Percentiles rank a stretch among this genome's conserved stretches.
phyloP scores from a whole-genome alignment of 2,797 vertebrate species.

The Pelochelys cantorii region DNA sequence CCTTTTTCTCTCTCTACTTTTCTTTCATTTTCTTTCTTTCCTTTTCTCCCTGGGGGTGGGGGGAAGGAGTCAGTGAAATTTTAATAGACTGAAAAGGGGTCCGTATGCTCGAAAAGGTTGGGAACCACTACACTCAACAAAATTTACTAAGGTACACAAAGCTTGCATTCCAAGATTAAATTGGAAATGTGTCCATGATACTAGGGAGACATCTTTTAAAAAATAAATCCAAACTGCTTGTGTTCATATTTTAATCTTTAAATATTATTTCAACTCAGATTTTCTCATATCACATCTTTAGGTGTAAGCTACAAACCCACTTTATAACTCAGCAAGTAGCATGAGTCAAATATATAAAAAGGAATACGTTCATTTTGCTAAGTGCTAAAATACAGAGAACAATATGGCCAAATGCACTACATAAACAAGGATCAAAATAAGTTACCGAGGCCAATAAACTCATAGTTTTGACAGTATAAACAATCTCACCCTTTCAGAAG shows the following conservation, averaged over 20 bases:
- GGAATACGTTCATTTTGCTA: background rate
- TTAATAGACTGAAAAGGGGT: no score
- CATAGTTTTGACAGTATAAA: background rate
- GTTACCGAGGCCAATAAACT: background rate
- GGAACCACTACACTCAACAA: background rate
- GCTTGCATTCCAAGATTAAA: background rate
- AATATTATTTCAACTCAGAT: background rate
- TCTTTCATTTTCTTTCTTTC: no score
- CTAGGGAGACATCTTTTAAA: background rate
- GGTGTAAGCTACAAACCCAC: background rate
- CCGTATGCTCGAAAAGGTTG: no score
- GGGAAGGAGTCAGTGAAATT: no score
- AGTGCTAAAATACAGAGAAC: background rate
- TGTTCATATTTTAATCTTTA: background rate
- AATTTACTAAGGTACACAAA: background rate
- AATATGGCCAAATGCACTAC: background rate
- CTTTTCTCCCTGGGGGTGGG: no score
- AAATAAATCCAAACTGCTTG: background rate
- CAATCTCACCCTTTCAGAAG: constrained; percentile 1
- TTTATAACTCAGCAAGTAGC: background rate
- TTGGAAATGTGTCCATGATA: background rate
- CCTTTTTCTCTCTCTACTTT: no score
- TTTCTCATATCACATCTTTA: background rate
- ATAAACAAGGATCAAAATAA: constrained; percentile 39
- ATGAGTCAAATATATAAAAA: background rate